Evolutionary conservation across 2,888 invertebrate species (phyloP).

Genomic region (Mythimna loreyi): DNA sequence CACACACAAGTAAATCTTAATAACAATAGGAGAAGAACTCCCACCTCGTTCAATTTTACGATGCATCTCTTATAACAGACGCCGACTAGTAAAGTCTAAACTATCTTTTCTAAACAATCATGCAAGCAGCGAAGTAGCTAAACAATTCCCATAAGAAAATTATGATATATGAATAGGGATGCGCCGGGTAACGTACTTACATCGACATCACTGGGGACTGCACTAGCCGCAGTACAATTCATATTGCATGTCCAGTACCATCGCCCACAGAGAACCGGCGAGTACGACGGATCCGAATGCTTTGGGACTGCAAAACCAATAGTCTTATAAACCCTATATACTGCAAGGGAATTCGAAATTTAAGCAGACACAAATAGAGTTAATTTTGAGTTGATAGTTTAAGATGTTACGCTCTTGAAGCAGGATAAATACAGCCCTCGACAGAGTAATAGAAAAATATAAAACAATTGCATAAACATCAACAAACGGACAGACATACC

Average conservation of each 20-base stretch:
- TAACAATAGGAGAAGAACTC: slow-evolving; percentile 35
- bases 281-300: slow-evolving; percentile 75
- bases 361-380: slow-evolving; percentile 10
- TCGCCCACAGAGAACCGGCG: slow-evolving; percentile 84
- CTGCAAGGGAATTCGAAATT: slow-evolving; percentile 33
- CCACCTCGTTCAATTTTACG: slow-evolving; percentile 40
- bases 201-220: slow-evolving; percentile 65
- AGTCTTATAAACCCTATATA: slow-evolving; percentile 4
- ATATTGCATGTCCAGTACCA: slow-evolving; percentile 85
- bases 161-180: slow-evolving; percentile 67
- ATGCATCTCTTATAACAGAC: slow-evolving; percentile 22
- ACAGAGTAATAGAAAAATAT: slow-evolving; percentile 81
- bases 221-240: slow-evolving; percentile 81
- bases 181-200: slow-evolving; percentile 50
- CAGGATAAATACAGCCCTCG: slow-evolving; percentile 9
- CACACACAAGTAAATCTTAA: slow-evolving; percentile 12
- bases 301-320: slow-evolving; percentile 31
- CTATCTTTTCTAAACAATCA: slow-evolving; percentile 47
- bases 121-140: slow-evolving; percentile 55
- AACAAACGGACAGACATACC: slow-evolving; percentile 78
- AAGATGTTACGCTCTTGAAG: background rate
- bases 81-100: slow-evolving; percentile 29
- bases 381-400: background rate
- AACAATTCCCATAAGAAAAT: slow-evolving; percentile 65
- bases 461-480: slow-evolving; percentile 86